Evolutionary conservation across 2,888 invertebrate species (phyloP).

Genomic region (Coleophora deauratella): DNA sequence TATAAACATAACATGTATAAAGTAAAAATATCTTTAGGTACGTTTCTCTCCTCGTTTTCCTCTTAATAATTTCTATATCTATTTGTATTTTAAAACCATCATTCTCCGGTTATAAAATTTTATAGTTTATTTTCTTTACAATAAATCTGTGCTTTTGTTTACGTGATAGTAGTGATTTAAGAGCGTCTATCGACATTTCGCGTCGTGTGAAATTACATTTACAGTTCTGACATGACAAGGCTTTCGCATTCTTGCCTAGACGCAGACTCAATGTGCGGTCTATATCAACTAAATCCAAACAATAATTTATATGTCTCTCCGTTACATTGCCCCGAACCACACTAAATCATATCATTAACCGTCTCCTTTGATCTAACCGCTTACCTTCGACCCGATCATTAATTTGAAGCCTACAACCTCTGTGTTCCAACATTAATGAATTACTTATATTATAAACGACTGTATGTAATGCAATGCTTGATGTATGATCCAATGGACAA

Average conservation of each 20-base stretch:
- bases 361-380: conserved; percentile 53
- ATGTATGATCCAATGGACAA: conserved; percentile 22
- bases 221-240: too few species aligned
- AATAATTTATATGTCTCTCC: conserved; percentile 30
- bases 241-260: conserved; percentile 2
- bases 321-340: conserved; percentile 14
- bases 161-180: too few species aligned
- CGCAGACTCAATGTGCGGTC: conserved; percentile 26
- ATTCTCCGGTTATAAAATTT: too few species aligned
- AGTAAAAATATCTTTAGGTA: too few species aligned
- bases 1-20: too few species aligned
- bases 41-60: too few species aligned
- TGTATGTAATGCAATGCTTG: conserved; percentile 28
- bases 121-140: too few species aligned
- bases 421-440: conserved; percentile 49
- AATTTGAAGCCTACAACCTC: conserved; percentile 40
- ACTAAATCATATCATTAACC: conserved; percentile 30
- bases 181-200: too few species aligned
- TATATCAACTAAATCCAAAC: conserved; percentile 30
- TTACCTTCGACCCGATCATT: conserved; percentile 66
- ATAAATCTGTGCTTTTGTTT: too few species aligned
- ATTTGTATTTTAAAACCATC: too few species aligned
- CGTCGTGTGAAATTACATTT: too few species aligned
- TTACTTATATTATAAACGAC: conserved; percentile 29
- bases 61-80: too few species aligned